Evolutionary conservation across 1,140 invertebrate genomes (phyloP).

Genomic region (Arctopsyche grandis): DNA sequence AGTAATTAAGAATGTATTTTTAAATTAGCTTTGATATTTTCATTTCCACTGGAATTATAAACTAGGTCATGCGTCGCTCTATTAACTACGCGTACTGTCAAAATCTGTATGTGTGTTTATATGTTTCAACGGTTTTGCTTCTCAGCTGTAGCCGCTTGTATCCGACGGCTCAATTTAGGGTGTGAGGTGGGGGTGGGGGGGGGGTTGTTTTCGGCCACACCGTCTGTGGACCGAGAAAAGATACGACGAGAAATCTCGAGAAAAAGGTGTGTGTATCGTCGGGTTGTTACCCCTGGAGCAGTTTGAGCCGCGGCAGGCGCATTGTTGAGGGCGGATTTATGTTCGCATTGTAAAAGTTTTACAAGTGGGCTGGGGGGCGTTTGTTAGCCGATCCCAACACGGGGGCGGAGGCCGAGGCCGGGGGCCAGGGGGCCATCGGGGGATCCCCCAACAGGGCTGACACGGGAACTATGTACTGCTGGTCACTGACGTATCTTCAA

Average conservation of each 20-base stretch:
- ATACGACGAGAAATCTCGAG: background rate
- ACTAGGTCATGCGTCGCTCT: no score
- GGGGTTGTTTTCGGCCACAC: no score
- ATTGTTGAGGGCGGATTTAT: constrained; percentile 55
- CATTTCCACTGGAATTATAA: no score
- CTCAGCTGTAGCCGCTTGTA: no score
- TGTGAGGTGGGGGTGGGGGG: background rate
- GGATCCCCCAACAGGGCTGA: constrained; percentile 28
- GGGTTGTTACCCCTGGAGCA: constrained; percentile 5
- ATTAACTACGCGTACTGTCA: no score
- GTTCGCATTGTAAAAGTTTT: constrained; percentile 56
- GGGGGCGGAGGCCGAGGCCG: background rate
- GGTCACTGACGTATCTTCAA: no score
- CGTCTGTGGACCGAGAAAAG: background rate
- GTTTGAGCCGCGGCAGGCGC: constrained; percentile 37
- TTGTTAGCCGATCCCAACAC: constrained; percentile 44
- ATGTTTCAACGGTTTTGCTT: no score
- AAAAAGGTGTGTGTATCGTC: background rate
- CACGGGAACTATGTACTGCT: background rate
- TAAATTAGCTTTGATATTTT: no score
- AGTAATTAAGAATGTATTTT: no score
- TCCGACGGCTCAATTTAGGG: no score
- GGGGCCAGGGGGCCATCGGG: constrained; percentile 19
- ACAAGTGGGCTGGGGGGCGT: constrained; percentile 54
- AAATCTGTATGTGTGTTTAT: no score